These are phyloP conservation scores for Ischnura elegans DNA, from an alignment of 2,888 invertebrate species.

Conservation along the genomic window DNA sequence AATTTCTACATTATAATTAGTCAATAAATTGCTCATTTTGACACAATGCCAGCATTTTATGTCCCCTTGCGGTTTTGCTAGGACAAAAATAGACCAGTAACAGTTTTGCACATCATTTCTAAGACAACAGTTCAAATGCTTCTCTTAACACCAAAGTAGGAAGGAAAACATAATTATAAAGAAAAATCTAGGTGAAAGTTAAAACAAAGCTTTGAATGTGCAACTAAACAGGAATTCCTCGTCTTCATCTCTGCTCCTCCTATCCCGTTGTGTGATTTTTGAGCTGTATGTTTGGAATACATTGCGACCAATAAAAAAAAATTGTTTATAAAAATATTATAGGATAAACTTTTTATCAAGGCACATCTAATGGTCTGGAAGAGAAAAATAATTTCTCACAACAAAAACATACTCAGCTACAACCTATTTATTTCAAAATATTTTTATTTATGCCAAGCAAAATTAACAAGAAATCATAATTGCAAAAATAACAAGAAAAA, in stretches of 20 bases:
- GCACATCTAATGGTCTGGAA: constrained; percentile 44
- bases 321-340: neutral
- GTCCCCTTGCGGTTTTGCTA: constrained; percentile 8
- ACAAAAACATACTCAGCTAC: constrained; percentile 37
- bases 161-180: constrained; percentile 38
- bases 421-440: constrained; percentile 30
- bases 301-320: neutral
- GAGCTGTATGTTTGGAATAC: neutral
- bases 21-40: constrained; percentile 9
- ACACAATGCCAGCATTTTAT: constrained; percentile 32
- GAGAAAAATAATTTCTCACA: constrained; percentile 47
- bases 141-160: neutral
- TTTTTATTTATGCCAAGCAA: constrained; percentile 12
- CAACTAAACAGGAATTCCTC: constrained; percentile 33
- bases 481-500: constrained; percentile 38
- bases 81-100: constrained; percentile 19
- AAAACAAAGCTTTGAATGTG: constrained; percentile 10
- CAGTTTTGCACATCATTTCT: neutral
- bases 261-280: constrained; percentile 39
- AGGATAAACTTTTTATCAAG: constrained; percentile 25
- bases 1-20: constrained; percentile 20
- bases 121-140: neutral
- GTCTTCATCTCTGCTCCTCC: constrained; percentile 36
- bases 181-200: constrained; percentile 11
- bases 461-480: constrained; percentile 41